Percentiles rank a stretch among this genome's conserved stretches.
phyloP scores from a whole-genome alignment of 2,113 vertebrate species.

The Eubucco bourcierii region DNA sequence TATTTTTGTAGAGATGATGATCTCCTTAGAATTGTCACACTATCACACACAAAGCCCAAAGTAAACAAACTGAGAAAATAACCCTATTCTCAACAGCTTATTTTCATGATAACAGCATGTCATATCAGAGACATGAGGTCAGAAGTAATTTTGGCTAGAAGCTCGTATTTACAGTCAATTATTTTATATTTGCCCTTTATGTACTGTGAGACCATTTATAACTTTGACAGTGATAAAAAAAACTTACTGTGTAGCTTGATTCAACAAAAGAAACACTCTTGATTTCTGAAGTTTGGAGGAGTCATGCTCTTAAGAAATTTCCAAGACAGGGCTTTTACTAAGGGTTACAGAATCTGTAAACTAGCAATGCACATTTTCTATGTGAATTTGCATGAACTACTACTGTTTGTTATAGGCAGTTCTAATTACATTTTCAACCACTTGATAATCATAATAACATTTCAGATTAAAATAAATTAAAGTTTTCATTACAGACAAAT shows the following conservation, averaged over 20 bases:
- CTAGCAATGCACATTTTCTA: neutral
- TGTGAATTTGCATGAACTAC: neutral
- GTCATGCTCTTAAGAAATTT: neutral
- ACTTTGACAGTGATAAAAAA: neutral
- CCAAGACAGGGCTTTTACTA: neutral
- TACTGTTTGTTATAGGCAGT: neutral
- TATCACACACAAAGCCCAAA: neutral
- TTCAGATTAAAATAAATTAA: neutral
- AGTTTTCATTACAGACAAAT: neutral
- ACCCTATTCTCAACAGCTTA: neutral
- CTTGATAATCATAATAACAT: neutral
- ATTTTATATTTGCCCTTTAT: neutral
- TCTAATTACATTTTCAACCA: neutral
- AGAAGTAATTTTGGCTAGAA: neutral
- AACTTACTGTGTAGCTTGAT: neutral
- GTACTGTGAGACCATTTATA: neutral
- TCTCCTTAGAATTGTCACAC: neutral
- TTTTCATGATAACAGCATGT: neutral
- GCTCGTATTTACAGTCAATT: neutral
- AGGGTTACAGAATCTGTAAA: neutral
- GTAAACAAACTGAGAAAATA: neutral
- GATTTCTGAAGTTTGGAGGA: neutral
- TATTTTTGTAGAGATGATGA: neutral
- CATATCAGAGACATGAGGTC: neutral
- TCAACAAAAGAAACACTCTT: neutral